A percentile compares a stretch with the other conserved stretches of the same genome.
These are phyloP conservation scores for Sparus aurata DNA, from an alignment of 2,797 vertebrate genomes.

Conservation along the genomic window DNA sequence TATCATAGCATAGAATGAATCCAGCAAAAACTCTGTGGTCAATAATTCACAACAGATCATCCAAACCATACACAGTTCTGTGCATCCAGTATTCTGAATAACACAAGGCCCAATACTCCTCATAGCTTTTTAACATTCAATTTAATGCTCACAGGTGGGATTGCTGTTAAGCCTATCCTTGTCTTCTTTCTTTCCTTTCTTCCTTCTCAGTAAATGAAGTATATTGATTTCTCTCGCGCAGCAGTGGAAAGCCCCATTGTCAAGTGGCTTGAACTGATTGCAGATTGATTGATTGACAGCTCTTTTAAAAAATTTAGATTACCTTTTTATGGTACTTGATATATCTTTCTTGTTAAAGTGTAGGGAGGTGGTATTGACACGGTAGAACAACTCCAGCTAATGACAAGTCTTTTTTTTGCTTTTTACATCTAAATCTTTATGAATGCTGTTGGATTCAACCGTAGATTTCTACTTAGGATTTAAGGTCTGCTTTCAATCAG, in stretches of 20 bases:
- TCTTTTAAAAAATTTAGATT: slow-evolving; percentile 15
- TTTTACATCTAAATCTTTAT: slow-evolving; percentile 36
- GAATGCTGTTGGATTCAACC: slow-evolving; percentile 26
- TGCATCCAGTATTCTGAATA: neutral
- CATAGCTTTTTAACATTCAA: neutral
- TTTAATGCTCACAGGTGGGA: slow-evolving; percentile 21
- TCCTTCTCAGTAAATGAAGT: slow-evolving; percentile 11
- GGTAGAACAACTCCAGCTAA: neutral
- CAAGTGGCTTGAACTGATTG: neutral
- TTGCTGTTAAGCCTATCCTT: slow-evolving; percentile 4
- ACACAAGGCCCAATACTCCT: neutral
- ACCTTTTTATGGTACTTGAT: slow-evolving; percentile 29
- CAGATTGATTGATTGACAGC: slow-evolving; percentile 16
- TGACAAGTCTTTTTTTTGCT: slow-evolving; percentile 42
- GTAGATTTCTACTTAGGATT: slow-evolving; percentile 37
- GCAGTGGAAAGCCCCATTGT: neutral
- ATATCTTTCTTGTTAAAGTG: slow-evolving; percentile 48
- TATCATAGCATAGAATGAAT: neutral
- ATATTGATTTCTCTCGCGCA: slow-evolving; percentile 34
- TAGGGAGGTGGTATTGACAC: slow-evolving; percentile 13
- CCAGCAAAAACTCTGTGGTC: neutral
- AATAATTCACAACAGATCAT: neutral
- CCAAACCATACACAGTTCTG: neutral
- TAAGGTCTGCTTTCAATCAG: slow-evolving; percentile 54
- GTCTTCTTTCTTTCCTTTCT: no score